Evolutionary conservation across 2,797 vertebrate genomes (phyloP).

Genomic region (Antrozous pallidus): DNA sequence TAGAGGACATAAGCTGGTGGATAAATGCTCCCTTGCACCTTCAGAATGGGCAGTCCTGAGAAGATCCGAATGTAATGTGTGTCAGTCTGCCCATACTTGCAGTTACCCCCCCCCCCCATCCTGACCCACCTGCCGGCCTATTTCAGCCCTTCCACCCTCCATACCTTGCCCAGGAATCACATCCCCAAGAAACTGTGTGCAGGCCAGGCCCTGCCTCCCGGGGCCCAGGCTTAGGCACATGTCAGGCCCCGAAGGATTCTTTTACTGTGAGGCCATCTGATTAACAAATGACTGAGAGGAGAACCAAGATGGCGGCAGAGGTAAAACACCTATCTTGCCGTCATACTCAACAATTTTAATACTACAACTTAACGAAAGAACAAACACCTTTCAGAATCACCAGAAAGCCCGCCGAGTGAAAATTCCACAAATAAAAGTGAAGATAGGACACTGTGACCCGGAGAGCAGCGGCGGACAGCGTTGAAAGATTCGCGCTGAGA

Average conservation of each 20-base stretch:
- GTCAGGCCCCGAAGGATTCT: fast-evolving
- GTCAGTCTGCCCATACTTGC: fast-evolving
- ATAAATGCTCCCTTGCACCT: fast-evolving
- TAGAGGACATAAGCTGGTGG: fast-evolving
- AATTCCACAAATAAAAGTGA: too few relatives aligned
- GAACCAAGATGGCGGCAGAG: too few relatives aligned
- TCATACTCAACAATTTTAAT: too few relatives aligned
- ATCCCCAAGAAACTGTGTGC: neutral
- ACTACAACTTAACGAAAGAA: too few relatives aligned
- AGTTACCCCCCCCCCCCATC: fast-evolving
- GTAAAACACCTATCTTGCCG: too few relatives aligned
- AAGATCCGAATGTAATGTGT: too few relatives aligned
- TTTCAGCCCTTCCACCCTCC: fast-evolving
- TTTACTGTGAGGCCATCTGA: neutral
- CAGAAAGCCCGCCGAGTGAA: too few relatives aligned
- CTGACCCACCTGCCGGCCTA: neutral
- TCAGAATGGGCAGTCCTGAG: neutral
- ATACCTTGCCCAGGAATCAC: neutral
- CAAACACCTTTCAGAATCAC: too few relatives aligned
- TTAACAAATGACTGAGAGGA: neutral
- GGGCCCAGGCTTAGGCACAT: neutral
- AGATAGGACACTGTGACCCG: too few relatives aligned
- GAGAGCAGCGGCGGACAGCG: too few relatives aligned
- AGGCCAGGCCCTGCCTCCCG: neutral
- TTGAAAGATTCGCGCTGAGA: too few relatives aligned